Conservation (phyloP, 2,797 vertebrate genomes). For the Linurgus olivaceus region DNA sequence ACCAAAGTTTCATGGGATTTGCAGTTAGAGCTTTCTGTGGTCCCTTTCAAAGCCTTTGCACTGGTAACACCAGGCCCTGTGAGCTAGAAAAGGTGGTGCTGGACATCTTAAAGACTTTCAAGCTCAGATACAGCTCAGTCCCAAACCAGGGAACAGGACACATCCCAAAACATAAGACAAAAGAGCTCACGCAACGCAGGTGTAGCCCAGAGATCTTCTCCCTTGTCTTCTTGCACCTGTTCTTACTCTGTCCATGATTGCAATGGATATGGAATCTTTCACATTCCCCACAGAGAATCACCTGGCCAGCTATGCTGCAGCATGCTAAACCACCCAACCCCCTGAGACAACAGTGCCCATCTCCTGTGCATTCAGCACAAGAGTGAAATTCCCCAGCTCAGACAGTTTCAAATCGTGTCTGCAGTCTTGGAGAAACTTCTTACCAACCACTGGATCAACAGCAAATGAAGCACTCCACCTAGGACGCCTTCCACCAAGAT, state of each 20-base stretch:
- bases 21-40: background rate
- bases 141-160: background rate
- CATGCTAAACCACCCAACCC: background rate
- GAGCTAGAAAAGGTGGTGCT: background rate
- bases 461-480: background rate
- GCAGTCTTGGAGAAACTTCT: background rate
- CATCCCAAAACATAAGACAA: background rate
- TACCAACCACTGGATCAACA: background rate
- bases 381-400: background rate
- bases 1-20: background rate
- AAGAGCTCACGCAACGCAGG: accelerated
- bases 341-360: background rate
- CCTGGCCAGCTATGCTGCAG: background rate
- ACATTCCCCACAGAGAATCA: background rate
- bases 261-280: background rate
- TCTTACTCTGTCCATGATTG: background rate
- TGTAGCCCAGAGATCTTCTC: background rate
- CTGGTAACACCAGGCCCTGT: background rate
- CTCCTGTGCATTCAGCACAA: background rate
- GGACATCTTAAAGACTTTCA: background rate
- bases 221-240: background rate
- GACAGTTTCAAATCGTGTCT: background rate
- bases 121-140: background rate
- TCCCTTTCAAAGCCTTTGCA: background rate
- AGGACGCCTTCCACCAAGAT: background rate